Evolutionary conservation across 2,888 invertebrate species (phyloP), one percentile per base, ranked within the genome.

Genomic region (Liodrosophila aerea): DNA sequence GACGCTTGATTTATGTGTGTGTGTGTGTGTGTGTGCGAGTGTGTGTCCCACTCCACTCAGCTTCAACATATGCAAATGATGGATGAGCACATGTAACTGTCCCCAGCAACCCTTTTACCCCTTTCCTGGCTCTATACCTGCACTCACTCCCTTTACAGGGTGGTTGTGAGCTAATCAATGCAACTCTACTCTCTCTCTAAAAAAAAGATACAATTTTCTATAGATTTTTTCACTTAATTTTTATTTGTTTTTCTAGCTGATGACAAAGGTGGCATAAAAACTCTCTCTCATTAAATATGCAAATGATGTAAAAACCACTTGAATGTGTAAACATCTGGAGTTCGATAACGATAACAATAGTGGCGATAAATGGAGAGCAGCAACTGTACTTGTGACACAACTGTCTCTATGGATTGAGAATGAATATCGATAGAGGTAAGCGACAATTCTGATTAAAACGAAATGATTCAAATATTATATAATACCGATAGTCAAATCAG

Each of bases 231-330:
- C 84, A 85, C 65, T 68, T 80, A 80, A 85, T 82, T 82, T 83
- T 65, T 83, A 85, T 85, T 81, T 81, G 81, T 83, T 85, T 85
- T 84, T 62, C 58, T 39, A 68, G 64, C 43, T 71, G 77, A 84
- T 78, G 67, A 84, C 70, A 76, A 69, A 80, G 58, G 69, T 68
- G 68, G 22, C 18, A 61, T 22, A 54, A 65, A 53, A 68, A 40
- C 12, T 44, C 76, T 47, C 12, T 44, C 76, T 85, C 74, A 82
- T 82, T 82, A 74, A 74, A 69, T 72, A 82, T 82, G 81, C 62
- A 71, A 82, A 82, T 82, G 73, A 83, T 70, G 51, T 47, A 63
- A 63, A 77, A 85, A 76, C 81, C 83, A 81, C 81, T 82, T 85
- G 64, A 85, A 83, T 76, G 80, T 85, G 82, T 83, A 85, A 82